Conservation (phyloP, 2,113 vertebrate species). For the Myanophis thanlyinensis region DNA sequence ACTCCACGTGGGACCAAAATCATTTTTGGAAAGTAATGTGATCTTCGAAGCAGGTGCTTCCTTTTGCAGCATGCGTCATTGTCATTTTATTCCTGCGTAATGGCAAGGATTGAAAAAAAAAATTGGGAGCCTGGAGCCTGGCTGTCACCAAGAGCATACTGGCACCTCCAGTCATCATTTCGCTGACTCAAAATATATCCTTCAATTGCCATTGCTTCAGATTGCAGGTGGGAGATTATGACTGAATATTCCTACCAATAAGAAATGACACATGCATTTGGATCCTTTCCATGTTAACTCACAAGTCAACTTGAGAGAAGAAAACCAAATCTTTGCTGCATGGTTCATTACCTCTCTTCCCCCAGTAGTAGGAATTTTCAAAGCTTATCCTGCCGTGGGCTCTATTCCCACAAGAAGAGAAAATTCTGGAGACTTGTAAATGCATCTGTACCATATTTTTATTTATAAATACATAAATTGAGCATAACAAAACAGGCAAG, state of each 20-base stretch:
- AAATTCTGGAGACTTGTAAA: neutral
- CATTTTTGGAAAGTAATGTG: neutral
- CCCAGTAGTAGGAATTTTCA: neutral
- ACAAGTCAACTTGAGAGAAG: neutral
- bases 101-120: neutral
- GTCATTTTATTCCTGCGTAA: neutral
- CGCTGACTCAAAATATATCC: neutral
- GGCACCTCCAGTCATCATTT: neutral
- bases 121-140: neutral
- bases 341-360: neutral
- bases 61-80: neutral
- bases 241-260: neutral
- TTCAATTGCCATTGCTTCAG: neutral
- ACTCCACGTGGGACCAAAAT: neutral
- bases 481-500: neutral
- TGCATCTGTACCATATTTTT: neutral
- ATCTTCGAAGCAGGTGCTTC: neutral
- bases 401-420: neutral
- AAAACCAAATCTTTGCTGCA: no score
- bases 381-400: no score
- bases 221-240: neutral
- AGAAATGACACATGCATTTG: neutral
- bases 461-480: neutral
- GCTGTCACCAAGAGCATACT: neutral
- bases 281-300: neutral